These are phyloP conservation scores for Erannis defoliaria DNA, from an alignment of 2,888 invertebrate species.

Conservation along the genomic window DNA sequence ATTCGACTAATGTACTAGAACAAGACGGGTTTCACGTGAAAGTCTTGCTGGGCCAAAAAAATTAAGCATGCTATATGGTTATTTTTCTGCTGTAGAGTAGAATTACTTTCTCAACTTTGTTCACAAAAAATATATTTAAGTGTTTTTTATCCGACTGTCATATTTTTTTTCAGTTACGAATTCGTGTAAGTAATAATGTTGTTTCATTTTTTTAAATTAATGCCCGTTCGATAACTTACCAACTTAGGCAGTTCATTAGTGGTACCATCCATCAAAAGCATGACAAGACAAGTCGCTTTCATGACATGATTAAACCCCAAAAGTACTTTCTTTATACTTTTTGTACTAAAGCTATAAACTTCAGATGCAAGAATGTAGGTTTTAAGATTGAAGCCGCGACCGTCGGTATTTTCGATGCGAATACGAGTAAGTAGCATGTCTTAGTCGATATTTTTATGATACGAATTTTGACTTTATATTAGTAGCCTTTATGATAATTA, in stretches of 20 bases:
- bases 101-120: neutral
- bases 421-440: too few species aligned
- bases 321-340: neutral
- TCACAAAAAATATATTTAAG: neutral
- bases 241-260: neutral
- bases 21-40: constrained; percentile 54
- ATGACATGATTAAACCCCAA: constrained; percentile 1
- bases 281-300: neutral
- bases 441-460: too few species aligned
- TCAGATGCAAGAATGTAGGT: neutral
- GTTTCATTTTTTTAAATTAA: neutral
- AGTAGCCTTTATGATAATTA: too few species aligned
- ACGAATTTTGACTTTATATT: too few species aligned
- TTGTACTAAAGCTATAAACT: constrained; percentile 1
- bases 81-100: neutral
- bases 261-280: neutral
- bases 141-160: neutral
- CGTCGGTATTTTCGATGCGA: neutral
- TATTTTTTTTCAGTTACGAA: neutral
- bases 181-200: neutral
- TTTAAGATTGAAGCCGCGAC: neutral
- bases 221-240: neutral
- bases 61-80: neutral
- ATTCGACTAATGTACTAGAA: constrained; percentile 45
- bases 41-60: constrained; percentile 40